Percentiles rank a stretch among this genome's conserved stretches.
Evolutionary conservation across 2,797 vertebrate genomes (phyloP).

Genomic region (Enteromius viviparus): DNA sequence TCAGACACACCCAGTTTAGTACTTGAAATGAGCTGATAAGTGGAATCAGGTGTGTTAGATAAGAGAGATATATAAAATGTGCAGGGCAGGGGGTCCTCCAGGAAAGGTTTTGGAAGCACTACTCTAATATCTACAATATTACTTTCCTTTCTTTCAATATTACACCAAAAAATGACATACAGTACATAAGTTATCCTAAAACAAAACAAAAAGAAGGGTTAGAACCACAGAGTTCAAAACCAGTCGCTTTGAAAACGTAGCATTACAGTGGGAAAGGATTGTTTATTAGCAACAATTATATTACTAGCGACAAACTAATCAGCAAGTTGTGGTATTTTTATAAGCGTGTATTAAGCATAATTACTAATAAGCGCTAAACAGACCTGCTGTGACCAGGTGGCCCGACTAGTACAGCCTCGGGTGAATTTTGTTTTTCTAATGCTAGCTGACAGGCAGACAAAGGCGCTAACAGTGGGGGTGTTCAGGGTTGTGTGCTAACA

Average conservation of each 20-base stretch:
- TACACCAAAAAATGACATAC: no score
- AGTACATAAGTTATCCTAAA: no score
- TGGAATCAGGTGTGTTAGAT: no score
- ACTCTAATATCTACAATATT: not conserved
- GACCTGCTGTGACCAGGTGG: conserved; percentile 53
- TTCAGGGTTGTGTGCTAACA: conserved; percentile 69
- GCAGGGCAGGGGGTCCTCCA: no score
- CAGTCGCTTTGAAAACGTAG: not conserved
- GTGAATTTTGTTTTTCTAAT: conserved; percentile 66
- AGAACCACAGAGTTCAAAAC: not conserved
- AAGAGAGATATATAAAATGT: no score
- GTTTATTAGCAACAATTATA: not conserved
- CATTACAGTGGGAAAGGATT: not conserved
- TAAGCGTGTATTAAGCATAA: not conserved
- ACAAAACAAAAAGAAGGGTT: not conserved
- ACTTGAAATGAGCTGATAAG: no score
- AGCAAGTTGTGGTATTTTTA: not conserved
- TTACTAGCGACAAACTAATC: not conserved
- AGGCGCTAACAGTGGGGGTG: conserved; percentile 68
- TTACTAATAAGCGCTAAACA: not conserved
- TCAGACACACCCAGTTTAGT: no score
- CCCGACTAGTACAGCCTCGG: conserved; percentile 3
- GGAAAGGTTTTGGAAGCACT: no score
- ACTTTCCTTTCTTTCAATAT: not conserved
- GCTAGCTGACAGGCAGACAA: conserved; percentile 75